Evolutionary conservation across 2,797 vertebrate genomes (phyloP).

Genomic region (Limnodromus scolopaceus): DNA sequence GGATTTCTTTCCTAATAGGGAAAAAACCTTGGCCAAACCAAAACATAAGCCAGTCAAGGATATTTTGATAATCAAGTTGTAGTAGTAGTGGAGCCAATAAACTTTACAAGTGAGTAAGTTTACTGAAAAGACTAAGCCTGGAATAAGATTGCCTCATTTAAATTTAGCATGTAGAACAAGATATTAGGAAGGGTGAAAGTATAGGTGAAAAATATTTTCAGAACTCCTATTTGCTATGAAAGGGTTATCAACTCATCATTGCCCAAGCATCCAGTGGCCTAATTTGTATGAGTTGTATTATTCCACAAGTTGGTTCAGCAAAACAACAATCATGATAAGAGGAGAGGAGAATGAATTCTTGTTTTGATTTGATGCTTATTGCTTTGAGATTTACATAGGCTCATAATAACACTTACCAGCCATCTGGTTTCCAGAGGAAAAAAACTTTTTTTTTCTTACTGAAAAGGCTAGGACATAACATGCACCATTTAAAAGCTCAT

Average conservation of each 20-base stretch:
- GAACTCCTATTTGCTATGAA: not conserved
- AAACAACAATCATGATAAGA: constrained; percentile 23
- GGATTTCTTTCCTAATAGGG: not conserved
- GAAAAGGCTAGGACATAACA: constrained; percentile 43
- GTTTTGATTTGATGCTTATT: constrained; percentile 63
- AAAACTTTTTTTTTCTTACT: not conserved
- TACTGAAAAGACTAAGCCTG: not conserved
- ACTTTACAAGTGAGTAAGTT: not conserved
- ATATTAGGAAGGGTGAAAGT: not conserved
- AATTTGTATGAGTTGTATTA: constrained; percentile 8
- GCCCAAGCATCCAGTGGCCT: not conserved
- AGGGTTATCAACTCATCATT: not conserved
- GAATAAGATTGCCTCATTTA: not conserved
- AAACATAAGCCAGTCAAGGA: not conserved
- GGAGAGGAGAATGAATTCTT: constrained; percentile 40
- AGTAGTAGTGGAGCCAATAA: not conserved
- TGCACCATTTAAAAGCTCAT: constrained; percentile 64
- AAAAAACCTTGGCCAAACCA: not conserved
- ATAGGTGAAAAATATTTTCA: not conserved
- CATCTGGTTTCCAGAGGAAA: constrained; percentile 56
- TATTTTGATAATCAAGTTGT: not conserved
- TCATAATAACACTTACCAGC: constrained; percentile 59
- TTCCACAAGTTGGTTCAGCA: constrained; percentile 23
- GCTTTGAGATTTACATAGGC: constrained; percentile 61
- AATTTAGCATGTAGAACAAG: not conserved